These are phyloP conservation scores for Drosophila recens DNA, from an alignment of 2,888 invertebrate species.

Conservation along the genomic window DNA sequence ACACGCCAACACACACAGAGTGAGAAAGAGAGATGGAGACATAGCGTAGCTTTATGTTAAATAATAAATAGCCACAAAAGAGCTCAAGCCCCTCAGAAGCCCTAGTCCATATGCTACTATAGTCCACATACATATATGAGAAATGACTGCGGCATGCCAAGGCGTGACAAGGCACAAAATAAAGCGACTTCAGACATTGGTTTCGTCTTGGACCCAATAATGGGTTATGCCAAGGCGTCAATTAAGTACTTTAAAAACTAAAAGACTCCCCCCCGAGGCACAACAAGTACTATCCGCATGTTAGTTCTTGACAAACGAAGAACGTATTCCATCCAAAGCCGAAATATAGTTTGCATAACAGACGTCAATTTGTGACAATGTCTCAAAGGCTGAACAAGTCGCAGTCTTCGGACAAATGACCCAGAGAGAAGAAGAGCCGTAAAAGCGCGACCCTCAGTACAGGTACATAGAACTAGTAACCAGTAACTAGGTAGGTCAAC, in stretches of 20 bases:
- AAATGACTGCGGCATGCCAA: slow-evolving; percentile 65
- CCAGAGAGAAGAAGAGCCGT: slow-evolving; percentile 20
- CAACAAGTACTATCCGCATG: slow-evolving; percentile 30
- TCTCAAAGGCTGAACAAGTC: slow-evolving; percentile 24
- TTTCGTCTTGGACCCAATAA: slow-evolving; percentile 53
- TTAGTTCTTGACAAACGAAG: slow-evolving; percentile 2
- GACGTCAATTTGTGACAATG: slow-evolving; percentile 32
- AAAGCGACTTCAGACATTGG: slow-evolving; percentile 14
- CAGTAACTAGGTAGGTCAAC: slow-evolving; percentile 39
- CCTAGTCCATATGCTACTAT: background rate
- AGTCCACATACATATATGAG: slow-evolving; percentile 10
- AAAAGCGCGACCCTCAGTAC: slow-evolving; percentile 23
- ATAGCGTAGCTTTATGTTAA: slow-evolving; percentile 52
- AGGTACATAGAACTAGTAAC: slow-evolving; percentile 8
- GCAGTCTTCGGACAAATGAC: slow-evolving; percentile 44
- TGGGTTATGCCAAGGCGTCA: slow-evolving; percentile 71
- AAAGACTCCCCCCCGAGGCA: slow-evolving; percentile 13
- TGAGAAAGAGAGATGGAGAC: slow-evolving; percentile 10
- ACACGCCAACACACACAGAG: slow-evolving; percentile 60
- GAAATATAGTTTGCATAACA: slow-evolving; percentile 1
- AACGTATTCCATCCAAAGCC: background rate
- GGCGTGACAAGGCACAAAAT: slow-evolving; percentile 67
- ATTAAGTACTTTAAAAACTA: slow-evolving; percentile 67
- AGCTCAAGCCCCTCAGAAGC: slow-evolving; percentile 17
- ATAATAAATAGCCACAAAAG: slow-evolving; percentile 69